Evolutionary conservation across 2,113 vertebrate genomes (phyloP).

Genomic region (human): DNA sequence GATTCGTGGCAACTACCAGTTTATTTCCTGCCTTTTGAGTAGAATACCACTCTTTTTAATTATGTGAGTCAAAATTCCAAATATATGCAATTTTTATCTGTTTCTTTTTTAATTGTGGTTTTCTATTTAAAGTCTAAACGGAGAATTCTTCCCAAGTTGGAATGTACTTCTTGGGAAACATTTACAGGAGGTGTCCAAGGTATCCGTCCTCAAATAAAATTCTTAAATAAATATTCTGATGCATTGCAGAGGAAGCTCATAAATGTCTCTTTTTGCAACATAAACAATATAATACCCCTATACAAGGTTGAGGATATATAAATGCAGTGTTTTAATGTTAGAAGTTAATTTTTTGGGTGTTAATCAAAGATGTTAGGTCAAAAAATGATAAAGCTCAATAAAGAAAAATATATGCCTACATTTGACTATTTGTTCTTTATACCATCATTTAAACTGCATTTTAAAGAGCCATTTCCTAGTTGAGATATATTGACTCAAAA

Average conservation of each 20-base stretch:
- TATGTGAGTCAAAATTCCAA: constrained; percentile 51
- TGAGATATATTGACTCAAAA: neutral
- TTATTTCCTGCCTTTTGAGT: constrained; percentile 54
- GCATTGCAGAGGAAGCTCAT: neutral
- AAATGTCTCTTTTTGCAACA: neutral
- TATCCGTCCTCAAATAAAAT: constrained; percentile 29
- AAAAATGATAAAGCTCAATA: neutral
- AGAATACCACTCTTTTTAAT: constrained; percentile 55
- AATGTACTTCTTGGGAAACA: neutral
- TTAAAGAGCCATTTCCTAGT: neutral
- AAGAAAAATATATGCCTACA: neutral
- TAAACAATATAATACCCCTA: neutral
- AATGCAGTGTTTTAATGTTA: neutral
- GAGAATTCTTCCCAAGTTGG: neutral
- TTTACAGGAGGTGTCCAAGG: neutral
- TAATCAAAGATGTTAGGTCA: neutral
- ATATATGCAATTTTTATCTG: neutral
- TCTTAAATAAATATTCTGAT: constrained; percentile 5
- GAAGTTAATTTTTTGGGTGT: neutral
- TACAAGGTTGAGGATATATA: neutral
- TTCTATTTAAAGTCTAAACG: neutral
- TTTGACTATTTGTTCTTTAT: neutral
- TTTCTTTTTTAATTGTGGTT: neutral
- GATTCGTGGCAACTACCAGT: constrained; percentile 52
- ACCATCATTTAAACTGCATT: neutral